A percentile compares a stretch with the other conserved stretches of the same genome.
phyloP scores from a whole-genome alignment of 2,113 vertebrate species.

The Plectropomus leopardus region DNA sequence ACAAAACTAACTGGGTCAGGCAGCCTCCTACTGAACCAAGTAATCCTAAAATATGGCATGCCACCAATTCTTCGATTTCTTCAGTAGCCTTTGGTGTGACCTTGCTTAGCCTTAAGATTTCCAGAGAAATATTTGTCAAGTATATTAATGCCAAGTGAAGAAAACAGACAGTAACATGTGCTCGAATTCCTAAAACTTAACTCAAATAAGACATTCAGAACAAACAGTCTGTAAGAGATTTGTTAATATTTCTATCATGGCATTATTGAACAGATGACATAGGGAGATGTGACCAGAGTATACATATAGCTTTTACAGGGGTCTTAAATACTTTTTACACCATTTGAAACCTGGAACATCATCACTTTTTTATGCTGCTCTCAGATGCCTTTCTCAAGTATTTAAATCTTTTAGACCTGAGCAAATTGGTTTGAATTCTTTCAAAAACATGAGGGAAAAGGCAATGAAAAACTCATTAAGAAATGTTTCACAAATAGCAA shows the following conservation, averaged over 20 bases:
- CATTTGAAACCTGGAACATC: too few species aligned
- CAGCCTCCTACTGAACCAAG: neutral
- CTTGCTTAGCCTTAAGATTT: neutral
- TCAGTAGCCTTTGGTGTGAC: constrained; percentile 35
- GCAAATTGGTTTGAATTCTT: too few species aligned
- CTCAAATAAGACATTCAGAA: neutral
- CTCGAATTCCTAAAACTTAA: neutral
- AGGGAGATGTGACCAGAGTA: neutral
- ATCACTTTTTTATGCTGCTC: too few species aligned
- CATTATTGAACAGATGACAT: neutral
- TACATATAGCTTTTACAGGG: neutral
- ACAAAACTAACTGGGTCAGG: constrained; percentile 6
- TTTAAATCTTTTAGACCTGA: too few species aligned
- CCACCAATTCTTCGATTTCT: constrained; percentile 3
- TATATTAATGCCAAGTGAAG: neutral
- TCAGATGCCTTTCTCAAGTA: too few species aligned
- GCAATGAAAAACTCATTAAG: too few species aligned
- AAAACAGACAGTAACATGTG: neutral
- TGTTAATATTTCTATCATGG: neutral
- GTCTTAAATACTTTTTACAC: neutral
- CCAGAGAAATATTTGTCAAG: neutral
- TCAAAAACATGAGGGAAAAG: too few species aligned
- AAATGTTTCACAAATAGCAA: too few species aligned
- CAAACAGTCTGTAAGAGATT: neutral
- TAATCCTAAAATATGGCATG: neutral